Base-by-base conservation (phyloP, 2,888 invertebrate genomes). In the Clunio marinus region DNA sequence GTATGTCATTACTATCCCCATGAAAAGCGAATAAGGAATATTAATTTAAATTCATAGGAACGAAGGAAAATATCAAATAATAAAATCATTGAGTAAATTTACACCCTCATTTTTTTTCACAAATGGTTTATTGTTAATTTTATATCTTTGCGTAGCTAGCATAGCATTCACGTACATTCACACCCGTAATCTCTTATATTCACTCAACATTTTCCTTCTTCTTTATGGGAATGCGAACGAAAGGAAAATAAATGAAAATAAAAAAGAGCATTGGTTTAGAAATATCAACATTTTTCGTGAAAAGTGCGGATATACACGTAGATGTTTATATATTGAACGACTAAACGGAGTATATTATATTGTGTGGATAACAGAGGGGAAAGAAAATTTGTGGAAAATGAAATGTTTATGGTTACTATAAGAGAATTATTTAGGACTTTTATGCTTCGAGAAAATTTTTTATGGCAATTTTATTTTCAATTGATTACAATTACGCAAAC, bases 11-110 rank as follows among this genome's bases (percentile, higher is more conserved):
- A n/a, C 25, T 5, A 32, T 20, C 51, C 25, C 58, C 32, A 28
- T 32, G 20, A 58, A n/a, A 46, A 27, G 63, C 37, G 8, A 32
- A 8, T 17, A 28, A 28, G 17, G 17, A 46, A 20, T 63, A 63
- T 63, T 63, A 63, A 63, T 63, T 63, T 63, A 63, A 63, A 63
- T 63, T 63, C 63, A 63, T 63, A 46, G 20, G 66, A 22, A 55
- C 46, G 66, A 20, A 55, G 24, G 10, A 25, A 58, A 66, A 66
- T 66, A 55, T 66, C 66, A 66, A 66, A 66, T 66, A 66, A 66
- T 66, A 55, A 51, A 66, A 66, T 66, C 66, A 66, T 66, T 66
- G 66, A 51, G 66, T 55, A 66, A 66, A 66, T 66, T 66, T 66
- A 66, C 66, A 66, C 66, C 66, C 66, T 66, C 66, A 22, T 35